These are phyloP conservation scores for Halyomorpha halys DNA, from an alignment of 1,140 invertebrate species.

Conservation along the genomic window DNA sequence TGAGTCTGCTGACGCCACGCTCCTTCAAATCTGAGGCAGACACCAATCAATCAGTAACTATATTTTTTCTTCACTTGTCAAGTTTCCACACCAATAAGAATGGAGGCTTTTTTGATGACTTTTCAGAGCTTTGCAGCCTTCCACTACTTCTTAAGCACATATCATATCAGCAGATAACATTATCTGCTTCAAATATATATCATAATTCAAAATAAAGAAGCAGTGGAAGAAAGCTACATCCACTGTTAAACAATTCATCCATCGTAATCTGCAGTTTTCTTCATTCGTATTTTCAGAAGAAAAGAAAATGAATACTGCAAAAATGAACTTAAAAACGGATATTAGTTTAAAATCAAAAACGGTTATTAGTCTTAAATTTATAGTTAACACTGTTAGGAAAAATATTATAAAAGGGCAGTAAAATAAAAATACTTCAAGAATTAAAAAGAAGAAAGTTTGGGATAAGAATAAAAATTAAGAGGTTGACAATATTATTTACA, in stretches of 20 bases:
- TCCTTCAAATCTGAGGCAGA: constrained; percentile 23
- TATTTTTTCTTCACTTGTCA: not conserved
- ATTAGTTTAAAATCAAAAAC: too few species aligned
- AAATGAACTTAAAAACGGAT: constrained; percentile 13
- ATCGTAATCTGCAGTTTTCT: not conserved
- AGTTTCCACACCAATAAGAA: constrained; percentile 1
- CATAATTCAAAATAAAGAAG: not conserved
- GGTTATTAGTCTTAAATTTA: too few species aligned
- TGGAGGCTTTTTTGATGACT: not conserved
- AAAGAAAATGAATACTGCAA: constrained; percentile 1
- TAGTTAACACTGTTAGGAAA: too few species aligned
- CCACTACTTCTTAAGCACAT: constrained; percentile 10
- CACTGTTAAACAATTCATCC: not conserved
- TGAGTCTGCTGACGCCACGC: constrained; percentile 11
- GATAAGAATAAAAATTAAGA: too few species aligned
- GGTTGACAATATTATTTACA: too few species aligned
- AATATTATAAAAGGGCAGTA: too few species aligned
- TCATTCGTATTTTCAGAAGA: not conserved
- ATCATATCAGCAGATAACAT: not conserved
- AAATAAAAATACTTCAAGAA: too few species aligned
- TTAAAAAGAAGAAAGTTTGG: too few species aligned
- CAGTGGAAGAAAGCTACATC: constrained; percentile 3
- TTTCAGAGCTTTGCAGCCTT: not conserved
- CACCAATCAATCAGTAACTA: constrained; percentile 11
- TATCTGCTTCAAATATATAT: not conserved